Evolutionary conservation across 2,797 vertebrate genomes (phyloP).

Genomic region (Phoeniculus purpureus): DNA sequence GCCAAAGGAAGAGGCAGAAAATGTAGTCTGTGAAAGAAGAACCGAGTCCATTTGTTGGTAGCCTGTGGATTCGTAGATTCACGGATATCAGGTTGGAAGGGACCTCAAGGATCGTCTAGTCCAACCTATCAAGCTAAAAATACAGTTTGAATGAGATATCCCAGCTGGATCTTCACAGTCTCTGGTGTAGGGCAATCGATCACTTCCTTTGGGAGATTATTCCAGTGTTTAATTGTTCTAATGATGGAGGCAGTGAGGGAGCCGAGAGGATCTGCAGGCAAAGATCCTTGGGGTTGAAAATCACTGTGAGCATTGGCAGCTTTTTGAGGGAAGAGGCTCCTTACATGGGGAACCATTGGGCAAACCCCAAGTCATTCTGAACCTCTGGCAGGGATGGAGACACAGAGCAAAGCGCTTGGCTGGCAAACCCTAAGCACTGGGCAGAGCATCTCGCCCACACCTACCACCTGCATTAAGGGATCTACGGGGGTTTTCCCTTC

Average conservation of each 20-base stretch:
- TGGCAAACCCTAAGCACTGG: not conserved
- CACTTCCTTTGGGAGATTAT: too few relatives aligned
- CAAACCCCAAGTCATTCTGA: not conserved
- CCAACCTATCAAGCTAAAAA: too few relatives aligned
- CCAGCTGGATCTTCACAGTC: too few relatives aligned
- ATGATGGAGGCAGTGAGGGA: not conserved
- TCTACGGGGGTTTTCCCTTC: too few relatives aligned
- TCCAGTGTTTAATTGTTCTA: too few relatives aligned
- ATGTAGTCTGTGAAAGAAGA: not conserved
- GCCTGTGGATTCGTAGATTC: not conserved
- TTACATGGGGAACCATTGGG: not conserved
- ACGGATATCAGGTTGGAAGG: too few relatives aligned
- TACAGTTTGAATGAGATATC: too few relatives aligned
- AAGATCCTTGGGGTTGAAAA: not conserved
- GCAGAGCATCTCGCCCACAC: accelerated
- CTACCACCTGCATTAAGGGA: not conserved
- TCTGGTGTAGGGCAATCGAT: too few relatives aligned
- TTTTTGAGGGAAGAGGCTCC: not conserved
- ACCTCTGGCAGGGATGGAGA: not conserved
- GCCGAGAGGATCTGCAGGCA: not conserved
- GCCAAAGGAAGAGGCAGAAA: slow-evolving; percentile 1
- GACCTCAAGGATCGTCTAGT: too few relatives aligned
- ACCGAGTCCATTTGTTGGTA: not conserved
- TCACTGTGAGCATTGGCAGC: not conserved
- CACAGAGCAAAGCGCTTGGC: not conserved